A percentile compares a stretch with the other conserved stretches of the same genome.
Evolutionary conservation across 2,113 vertebrate genomes (phyloP).

Genomic region (Macrotus californicus): DNA sequence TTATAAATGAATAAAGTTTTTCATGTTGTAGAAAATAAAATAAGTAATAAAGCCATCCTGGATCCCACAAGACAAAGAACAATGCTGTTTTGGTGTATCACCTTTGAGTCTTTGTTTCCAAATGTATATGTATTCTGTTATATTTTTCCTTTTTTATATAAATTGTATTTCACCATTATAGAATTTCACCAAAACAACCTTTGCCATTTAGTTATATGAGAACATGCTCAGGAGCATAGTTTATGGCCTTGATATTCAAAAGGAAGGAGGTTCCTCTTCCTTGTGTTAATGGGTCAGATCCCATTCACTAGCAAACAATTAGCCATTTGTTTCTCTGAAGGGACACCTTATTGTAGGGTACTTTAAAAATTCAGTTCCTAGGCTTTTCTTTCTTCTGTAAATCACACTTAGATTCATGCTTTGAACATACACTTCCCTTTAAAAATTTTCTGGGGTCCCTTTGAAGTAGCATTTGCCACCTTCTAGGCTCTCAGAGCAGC

Average conservation of each 20-base stretch:
- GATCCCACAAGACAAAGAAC: not conserved
- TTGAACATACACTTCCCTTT: not conserved
- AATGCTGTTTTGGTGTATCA: not conserved
- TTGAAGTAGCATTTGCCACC: slow-evolving; percentile 46
- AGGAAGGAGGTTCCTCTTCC: not conserved
- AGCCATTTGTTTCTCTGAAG: slow-evolving; percentile 33
- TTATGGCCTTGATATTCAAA: slow-evolving; percentile 12
- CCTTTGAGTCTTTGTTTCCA: not conserved
- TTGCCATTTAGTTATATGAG: not conserved
- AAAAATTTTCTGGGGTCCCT: not conserved
- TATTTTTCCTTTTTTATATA: not conserved
- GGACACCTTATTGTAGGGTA: not conserved
- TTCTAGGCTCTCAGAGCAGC: not conserved
- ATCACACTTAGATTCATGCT: not conserved
- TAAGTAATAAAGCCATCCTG: not conserved
- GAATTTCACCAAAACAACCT: not conserved
- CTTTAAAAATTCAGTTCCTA: not conserved
- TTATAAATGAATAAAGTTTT: slow-evolving; percentile 17
- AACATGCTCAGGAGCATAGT: not conserved
- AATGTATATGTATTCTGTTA: not conserved
- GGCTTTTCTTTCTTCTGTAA: not conserved
- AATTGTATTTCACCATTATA: not conserved
- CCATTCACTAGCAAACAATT: not conserved
- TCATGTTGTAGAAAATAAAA: not conserved
- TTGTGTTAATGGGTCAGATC: not conserved